Evolutionary conservation across 2,888 invertebrate genomes (phyloP).

Genomic region (Hydrotaea diabolus): DNA sequence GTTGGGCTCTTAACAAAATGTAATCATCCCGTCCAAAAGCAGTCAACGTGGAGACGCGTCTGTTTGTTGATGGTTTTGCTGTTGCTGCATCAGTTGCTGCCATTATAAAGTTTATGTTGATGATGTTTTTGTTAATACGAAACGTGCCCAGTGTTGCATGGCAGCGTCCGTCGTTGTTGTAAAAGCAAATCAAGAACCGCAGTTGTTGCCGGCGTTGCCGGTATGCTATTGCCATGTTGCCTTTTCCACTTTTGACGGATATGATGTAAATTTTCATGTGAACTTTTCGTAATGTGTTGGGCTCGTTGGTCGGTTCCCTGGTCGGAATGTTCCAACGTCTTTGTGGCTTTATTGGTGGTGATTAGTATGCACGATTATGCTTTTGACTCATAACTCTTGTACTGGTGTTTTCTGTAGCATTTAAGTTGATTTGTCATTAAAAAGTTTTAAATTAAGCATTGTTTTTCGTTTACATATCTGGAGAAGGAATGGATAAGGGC

Average conservation of each 20-base stretch:
- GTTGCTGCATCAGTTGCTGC: constrained; percentile 42
- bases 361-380: constrained; percentile 56
- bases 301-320: constrained; percentile 8
- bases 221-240: constrained; percentile 17
- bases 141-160: constrained; percentile 72
- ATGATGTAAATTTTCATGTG: constrained; percentile 65
- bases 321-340: not conserved
- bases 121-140: constrained; percentile 76
- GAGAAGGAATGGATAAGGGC: too few species aligned
- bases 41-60: constrained; percentile 11
- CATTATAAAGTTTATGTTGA: constrained; percentile 61
- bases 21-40: constrained; percentile 13
- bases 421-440: constrained; percentile 62
- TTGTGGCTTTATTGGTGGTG: constrained; percentile 41
- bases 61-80: constrained; percentile 1
- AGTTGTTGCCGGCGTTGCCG: constrained; percentile 56
- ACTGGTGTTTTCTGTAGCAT: constrained; percentile 50
- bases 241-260: constrained; percentile 32
- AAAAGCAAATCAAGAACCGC: constrained; percentile 52
- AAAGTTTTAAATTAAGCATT: constrained; percentile 64
- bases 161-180: constrained; percentile 33
- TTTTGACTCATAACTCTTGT: constrained; percentile 50
- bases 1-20: constrained; percentile 53
- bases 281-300: constrained; percentile 54
- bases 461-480: constrained; percentile 6